phyloP scores from a whole-genome alignment of 1,140 invertebrate species.

The Charaxes varanes region DNA sequence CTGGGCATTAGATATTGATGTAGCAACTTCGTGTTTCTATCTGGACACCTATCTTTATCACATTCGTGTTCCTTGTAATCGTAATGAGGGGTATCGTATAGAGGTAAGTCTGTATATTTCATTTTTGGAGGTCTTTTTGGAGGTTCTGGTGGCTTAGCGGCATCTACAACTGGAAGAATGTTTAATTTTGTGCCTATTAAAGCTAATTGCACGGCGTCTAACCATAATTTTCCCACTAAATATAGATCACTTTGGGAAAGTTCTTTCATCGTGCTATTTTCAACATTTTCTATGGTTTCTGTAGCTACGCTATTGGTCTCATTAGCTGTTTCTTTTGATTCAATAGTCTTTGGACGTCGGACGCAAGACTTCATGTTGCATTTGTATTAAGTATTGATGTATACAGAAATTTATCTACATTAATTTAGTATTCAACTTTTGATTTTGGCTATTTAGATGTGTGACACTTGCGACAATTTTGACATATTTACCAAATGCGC shows the following conservation, averaged over 20 bases:
- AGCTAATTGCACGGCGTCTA: slow-evolving; percentile 27
- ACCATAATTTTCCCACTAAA: slow-evolving; percentile 42
- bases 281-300: not conserved
- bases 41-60: slow-evolving; percentile 32
- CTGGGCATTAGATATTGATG: slow-evolving; percentile 35
- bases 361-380: not conserved
- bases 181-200: slow-evolving; percentile 32
- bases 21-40: slow-evolving; percentile 30
- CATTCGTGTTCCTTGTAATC: slow-evolving; percentile 42
- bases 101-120: slow-evolving; percentile 50
- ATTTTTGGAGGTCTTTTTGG: slow-evolving; percentile 41
- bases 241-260: slow-evolving; percentile 26
- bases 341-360: not conserved
- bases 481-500: too few relatives aligned
- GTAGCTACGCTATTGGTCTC: not conserved
- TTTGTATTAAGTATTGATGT: not conserved
- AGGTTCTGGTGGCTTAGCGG: slow-evolving; percentile 19
- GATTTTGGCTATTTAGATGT: slow-evolving; percentile 18
- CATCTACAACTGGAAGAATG: slow-evolving; percentile 35
- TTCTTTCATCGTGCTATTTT: not conserved
- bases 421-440: slow-evolving; percentile 18
- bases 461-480: slow-evolving; percentile 6
- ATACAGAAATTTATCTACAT: not conserved
- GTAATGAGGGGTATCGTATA: slow-evolving; percentile 44
- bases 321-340: not conserved